Base-by-base conservation (phyloP, 2,113 vertebrate species). In the Grammomys surdaster region DNA sequence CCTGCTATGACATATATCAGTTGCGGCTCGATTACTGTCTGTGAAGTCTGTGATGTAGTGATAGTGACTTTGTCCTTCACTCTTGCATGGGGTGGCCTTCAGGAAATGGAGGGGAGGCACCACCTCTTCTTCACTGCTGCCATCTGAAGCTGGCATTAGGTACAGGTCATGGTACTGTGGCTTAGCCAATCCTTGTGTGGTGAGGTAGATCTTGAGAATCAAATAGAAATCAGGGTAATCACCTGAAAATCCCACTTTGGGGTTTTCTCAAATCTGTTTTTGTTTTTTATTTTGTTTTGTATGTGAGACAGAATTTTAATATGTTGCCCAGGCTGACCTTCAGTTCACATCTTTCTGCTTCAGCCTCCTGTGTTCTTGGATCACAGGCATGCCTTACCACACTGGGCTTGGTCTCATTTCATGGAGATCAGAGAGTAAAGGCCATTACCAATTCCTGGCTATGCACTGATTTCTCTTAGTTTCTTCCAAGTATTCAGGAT, bases 261-360 rank as follows among this genome's bases (percentile, higher is more conserved):
- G 60, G 0, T 20, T 33, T 97, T 96, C 91, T 94, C 93, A 95
- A 67, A 48, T 36, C 19, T 78, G 26, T 12, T 13, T 36, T 56
- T 36, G 5, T 80, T 56, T 54, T 2, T 54, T 2, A 19, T 43
- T 48, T 26, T 60, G 1, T 46, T 28, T 43, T 26, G 16, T 33
- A 46, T 86, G 5, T 33, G 40, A 67, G 63, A 46, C 17, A 33
- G 54, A 63, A 46, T 67, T 19, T 67, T 19, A 84, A 67, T 69
- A 48, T 87, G 65, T 69, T 48, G 31, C 26, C 48, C 19, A 10
- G 20, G 67, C 46, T 88, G 67, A 14, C 46, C 5, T 88, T 67
- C 6, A 70, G 0, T 70, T 72, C 16, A 54, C 33, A 54, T 72
- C 85, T 48, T 67, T 43, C 84, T 86, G 17, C 19, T 19, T 87